Evolutionary conservation across 1,140 invertebrate genomes (phyloP).

Genomic region (Dreissena rostriformis): DNA sequence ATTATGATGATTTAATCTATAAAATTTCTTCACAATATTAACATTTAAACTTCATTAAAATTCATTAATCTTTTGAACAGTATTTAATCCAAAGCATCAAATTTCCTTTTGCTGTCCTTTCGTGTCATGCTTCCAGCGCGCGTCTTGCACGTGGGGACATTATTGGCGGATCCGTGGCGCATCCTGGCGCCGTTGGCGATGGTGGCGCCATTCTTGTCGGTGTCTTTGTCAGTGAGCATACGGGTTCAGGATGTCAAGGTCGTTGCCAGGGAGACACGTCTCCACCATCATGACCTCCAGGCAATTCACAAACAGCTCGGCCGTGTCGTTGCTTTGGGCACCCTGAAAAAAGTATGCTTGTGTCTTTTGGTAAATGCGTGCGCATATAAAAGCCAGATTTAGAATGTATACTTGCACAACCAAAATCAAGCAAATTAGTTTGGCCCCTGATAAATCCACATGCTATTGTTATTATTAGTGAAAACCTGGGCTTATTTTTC

Average conservation of each 20-base stretch:
- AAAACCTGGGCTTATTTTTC: no score
- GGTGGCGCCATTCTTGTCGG: slow-evolving; percentile 64
- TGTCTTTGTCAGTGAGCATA: slow-evolving; percentile 88
- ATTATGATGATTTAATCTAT: no score
- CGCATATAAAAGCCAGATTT: no score
- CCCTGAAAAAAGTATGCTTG: slow-evolving; percentile 83
- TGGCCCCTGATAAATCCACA: no score
- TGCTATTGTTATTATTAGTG: no score
- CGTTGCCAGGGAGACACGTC: slow-evolving; percentile 90
- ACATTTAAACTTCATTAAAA: no score
- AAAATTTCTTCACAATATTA: no score
- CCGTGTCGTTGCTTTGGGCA: slow-evolving; percentile 95
- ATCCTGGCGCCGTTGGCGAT: slow-evolving; percentile 72
- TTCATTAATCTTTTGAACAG: no score
- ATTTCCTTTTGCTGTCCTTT: slow-evolving; percentile 77
- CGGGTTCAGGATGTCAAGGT: slow-evolving; percentile 79
- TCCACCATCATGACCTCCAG: slow-evolving; percentile 99
- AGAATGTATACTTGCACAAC: no score
- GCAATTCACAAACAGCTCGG: slow-evolving; percentile 98
- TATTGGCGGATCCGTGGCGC: slow-evolving; percentile 77
- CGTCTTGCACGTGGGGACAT: slow-evolving; percentile 69
- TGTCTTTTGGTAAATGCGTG: neutral
- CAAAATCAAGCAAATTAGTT: no score
- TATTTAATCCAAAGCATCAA: slow-evolving; percentile 54
- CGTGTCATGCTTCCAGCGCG: slow-evolving; percentile 78